Conservation (phyloP, 2,797 vertebrate species). For the Echeneis naucrates region DNA sequence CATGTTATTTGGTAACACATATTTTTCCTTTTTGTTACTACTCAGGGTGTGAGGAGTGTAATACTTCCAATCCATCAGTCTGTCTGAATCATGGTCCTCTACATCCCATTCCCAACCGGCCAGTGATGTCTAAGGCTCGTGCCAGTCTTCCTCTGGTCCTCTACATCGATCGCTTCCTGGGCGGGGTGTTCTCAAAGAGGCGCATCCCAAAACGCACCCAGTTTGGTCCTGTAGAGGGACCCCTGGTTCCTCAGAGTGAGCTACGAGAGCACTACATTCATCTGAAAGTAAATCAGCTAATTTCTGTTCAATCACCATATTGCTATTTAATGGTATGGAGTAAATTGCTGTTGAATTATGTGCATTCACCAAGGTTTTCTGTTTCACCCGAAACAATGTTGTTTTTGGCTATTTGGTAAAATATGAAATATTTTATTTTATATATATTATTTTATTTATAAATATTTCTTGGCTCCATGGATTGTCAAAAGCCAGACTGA, state of each 20-base stretch:
- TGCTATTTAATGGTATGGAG: not conserved
- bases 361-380: not conserved
- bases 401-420: not conserved
- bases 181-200: slow-evolving; percentile 95
- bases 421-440: too few relatives aligned
- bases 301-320: not conserved
- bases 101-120: slow-evolving; percentile 95
- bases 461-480: too few relatives aligned
- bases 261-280: slow-evolving; percentile 94
- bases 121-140: slow-evolving; percentile 92
- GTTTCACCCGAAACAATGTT: not conserved
- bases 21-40: not conserved
- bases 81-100: slow-evolving; percentile 93
- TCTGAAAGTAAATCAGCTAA: slow-evolving; percentile 85
- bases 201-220: slow-evolving; percentile 97
- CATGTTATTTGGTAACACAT: not conserved
- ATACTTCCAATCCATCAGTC: slow-evolving; percentile 89
- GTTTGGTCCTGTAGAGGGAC: slow-evolving; percentile 96
- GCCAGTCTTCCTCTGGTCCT: slow-evolving; percentile 95
- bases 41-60: slow-evolving; percentile 98
- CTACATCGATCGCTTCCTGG: slow-evolving; percentile 94
- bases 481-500: too few relatives aligned
- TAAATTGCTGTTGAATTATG: not conserved
- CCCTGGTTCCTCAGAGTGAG: slow-evolving; percentile 88
- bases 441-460: too few relatives aligned